Percentiles rank a stretch among this genome's conserved stretches.
These are phyloP conservation scores for Polydrusus cervinus DNA, from an alignment of 2,888 invertebrate species.

Conservation along the genomic window DNA sequence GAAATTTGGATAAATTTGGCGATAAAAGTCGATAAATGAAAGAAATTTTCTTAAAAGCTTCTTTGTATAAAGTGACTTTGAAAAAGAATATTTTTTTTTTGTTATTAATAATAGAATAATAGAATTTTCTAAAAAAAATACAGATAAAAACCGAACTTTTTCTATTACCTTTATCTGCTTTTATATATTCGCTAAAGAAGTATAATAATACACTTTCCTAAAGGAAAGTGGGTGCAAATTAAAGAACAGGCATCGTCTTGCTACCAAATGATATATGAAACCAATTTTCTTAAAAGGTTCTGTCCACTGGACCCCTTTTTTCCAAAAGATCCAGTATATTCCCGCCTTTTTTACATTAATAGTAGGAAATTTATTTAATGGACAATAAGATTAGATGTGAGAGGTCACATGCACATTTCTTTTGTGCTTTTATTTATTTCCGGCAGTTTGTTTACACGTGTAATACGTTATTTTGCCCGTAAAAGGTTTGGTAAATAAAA, in stretches of 20 bases:
- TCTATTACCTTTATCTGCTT: not conserved
- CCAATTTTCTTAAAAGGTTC: constrained; percentile 14
- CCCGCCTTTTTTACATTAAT: constrained; percentile 6
- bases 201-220: not conserved
- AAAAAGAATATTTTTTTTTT: not conserved
- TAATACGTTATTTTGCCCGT: not conserved
- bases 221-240: not conserved
- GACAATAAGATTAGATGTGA: constrained; percentile 14
- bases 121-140: not conserved
- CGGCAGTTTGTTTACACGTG: not conserved
- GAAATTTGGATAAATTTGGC: too few relatives aligned
- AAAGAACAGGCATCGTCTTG: not conserved
- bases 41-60: not conserved
- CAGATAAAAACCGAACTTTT: not conserved
- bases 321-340: not conserved
- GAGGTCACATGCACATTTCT: constrained; percentile 11
- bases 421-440: constrained; percentile 1
- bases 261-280: constrained; percentile 14
- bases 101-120: too few relatives aligned
- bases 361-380: constrained; percentile 10
- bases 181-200: not conserved
- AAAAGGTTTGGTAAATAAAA: not conserved
- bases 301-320: constrained; percentile 1
- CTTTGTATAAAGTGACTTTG: not conserved
- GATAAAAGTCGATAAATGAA: not conserved